Conservation (phyloP, 2,888 invertebrate species). For the Nymphalis c-album region DNA sequence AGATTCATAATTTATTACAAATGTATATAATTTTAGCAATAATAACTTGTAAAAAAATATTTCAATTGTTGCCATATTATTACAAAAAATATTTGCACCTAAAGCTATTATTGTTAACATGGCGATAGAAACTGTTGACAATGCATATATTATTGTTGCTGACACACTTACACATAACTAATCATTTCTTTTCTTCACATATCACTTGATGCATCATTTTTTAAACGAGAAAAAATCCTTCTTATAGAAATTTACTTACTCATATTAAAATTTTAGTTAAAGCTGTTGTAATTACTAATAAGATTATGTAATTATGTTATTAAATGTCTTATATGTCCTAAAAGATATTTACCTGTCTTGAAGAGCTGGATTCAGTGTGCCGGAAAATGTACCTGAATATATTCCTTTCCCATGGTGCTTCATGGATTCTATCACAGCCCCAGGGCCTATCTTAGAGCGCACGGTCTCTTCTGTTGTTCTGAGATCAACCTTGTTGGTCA, state of each 20-base stretch:
- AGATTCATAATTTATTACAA: too few relatives aligned
- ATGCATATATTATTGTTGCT: not conserved
- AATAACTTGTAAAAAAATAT: too few relatives aligned
- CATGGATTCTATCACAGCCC: slow-evolving; percentile 95
- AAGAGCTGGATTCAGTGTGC: slow-evolving; percentile 94
- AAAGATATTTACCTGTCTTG: slow-evolving; percentile 86
- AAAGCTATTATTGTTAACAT: not conserved
- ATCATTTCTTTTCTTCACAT: too few relatives aligned
- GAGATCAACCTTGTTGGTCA: slow-evolving; percentile 84
- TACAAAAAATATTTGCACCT: not conserved
- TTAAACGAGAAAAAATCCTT: too few relatives aligned
- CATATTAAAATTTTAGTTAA: too few relatives aligned
- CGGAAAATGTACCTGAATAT: slow-evolving; percentile 97
- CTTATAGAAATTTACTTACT: too few relatives aligned
- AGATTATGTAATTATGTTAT: too few relatives aligned
- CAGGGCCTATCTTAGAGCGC: slow-evolving; percentile 76
- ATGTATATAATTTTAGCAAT: too few relatives aligned
- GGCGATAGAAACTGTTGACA: not conserved
- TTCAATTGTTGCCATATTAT: too few relatives aligned
- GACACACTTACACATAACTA: not conserved
- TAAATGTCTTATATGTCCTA: not conserved
- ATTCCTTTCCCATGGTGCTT: slow-evolving; percentile 96
- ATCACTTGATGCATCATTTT: too few relatives aligned
- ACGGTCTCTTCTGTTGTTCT: slow-evolving; percentile 75
- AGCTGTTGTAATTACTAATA: too few relatives aligned